Evolutionary conservation across 1,140 invertebrate species (phyloP).

Genomic region (Listronotus oregonensis): DNA sequence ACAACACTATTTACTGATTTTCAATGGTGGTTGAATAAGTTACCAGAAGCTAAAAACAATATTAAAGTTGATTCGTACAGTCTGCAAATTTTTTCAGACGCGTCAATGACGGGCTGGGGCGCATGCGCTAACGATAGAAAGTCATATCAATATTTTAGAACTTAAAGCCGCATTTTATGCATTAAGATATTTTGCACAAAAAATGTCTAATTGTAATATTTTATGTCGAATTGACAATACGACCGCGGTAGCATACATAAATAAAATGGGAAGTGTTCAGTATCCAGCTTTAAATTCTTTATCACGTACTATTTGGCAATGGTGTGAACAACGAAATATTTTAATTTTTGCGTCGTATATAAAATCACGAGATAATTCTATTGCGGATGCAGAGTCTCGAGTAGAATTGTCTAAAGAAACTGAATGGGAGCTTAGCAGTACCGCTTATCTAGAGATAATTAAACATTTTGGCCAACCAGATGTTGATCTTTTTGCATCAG

Average conservation of each 20-base stretch:
- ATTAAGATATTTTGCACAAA: constrained; percentile 42
- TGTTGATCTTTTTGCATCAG: constrained; percentile 47
- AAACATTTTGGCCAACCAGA: constrained; percentile 34
- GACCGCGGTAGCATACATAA: constrained; percentile 56
- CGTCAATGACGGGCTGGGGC: constrained; percentile 45
- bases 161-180: constrained; percentile 39
- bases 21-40: not conserved
- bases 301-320: constrained; percentile 40
- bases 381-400: constrained; percentile 45
- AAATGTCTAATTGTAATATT: constrained; percentile 18
- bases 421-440: not conserved
- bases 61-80: not conserved
- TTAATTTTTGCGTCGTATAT: constrained; percentile 42
- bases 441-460: constrained; percentile 26
- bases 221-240: constrained; percentile 40
- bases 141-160: constrained; percentile 45
- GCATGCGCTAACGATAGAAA: constrained; percentile 32
- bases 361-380: constrained; percentile 41
- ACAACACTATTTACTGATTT: not conserved
- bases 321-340: constrained; percentile 45
- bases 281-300: not conserved
- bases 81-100: constrained; percentile 44
- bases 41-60: not conserved
- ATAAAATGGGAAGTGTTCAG: constrained; percentile 38
- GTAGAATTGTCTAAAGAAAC: not conserved